Base-by-base conservation (phyloP, 2,797 vertebrate species). In the Arnoldichthys spilopterus region DNA sequence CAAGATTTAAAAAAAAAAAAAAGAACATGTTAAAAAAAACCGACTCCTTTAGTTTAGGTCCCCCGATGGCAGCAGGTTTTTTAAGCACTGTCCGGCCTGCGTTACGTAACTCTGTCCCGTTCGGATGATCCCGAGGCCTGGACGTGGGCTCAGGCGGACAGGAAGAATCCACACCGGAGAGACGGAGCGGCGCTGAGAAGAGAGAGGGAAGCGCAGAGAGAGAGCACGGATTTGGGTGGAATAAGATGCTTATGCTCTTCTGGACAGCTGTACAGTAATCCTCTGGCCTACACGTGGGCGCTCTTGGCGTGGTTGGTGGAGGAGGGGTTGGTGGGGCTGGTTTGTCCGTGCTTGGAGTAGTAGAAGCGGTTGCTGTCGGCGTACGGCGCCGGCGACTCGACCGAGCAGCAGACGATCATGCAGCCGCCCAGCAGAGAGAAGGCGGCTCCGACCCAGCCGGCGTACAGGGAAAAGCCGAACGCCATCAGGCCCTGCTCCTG, bases 381-480 rank as follows among this genome's bases (percentile, higher is more conserved):
- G 49, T 95, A 96, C 0, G 95, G 79, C 84, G 90, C 92, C 7
- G 96, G 91, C 49, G 94, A 93, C 0, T 97, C 94, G 0, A 93
- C 92, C 0, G 96, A 90, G 86, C 97, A 98, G 91, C 96, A 99
- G 83, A 93, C 87, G 43, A 97, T 93, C 68, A 98, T 90, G 5
- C 88, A 93, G 24, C 96, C 97, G 0, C 97, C 96, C 34, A 99
- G 92, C 53, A 99, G 92, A 89, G 91, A 95, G 85, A 97, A 92
- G 77, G 95, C 90, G 0, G 95, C 93, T 18, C 97, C 97, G 1
- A 97, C 93, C 98, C 97, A 99, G 85, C 98, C 98, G 0, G 94
- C 92, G 81, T 98, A 99, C 62, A 99, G 93, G 11, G 97, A 98
- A 91, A 97, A 98, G 80, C 97, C 97, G 0, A 99, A 99, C 13